Percentiles rank a stretch among this genome's conserved stretches.
Evolutionary conservation across 2,888 invertebrate genomes (phyloP).

Genomic region (Caenorhabditis afra): DNA sequence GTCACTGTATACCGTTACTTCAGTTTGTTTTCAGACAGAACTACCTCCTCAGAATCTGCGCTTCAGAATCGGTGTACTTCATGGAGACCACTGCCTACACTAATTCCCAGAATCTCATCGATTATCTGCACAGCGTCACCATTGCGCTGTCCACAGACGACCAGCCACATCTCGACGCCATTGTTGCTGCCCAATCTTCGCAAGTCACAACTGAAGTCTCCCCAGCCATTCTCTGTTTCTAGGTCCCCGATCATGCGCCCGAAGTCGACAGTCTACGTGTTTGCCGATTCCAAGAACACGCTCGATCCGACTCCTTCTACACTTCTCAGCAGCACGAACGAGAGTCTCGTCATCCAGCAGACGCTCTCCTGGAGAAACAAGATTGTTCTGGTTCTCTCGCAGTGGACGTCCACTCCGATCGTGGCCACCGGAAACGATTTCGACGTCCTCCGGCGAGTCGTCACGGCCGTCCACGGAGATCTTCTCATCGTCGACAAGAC

Average conservation of each 20-base stretch:
- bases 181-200: slow-evolving; percentile 46
- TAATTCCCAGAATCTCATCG: slow-evolving; percentile 15
- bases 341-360: slow-evolving; percentile 50
- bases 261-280: slow-evolving; percentile 49
- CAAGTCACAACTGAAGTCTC: background rate
- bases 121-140: slow-evolving; percentile 41
- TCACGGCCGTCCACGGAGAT: slow-evolving; percentile 61
- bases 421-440: slow-evolving; percentile 42
- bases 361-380: slow-evolving; percentile 59
- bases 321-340: slow-evolving; percentile 27
- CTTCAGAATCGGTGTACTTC: slow-evolving; percentile 45
- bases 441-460: slow-evolving; percentile 57
- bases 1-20: slow-evolving; percentile 41
- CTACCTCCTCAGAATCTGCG: background rate
- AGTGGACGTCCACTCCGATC: slow-evolving; percentile 46
- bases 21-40: background rate
- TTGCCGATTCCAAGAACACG: slow-evolving; percentile 49
- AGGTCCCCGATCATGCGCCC: slow-evolving; percentile 33
- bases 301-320: slow-evolving; percentile 40
- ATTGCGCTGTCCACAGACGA: slow-evolving; percentile 26
- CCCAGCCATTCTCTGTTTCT: background rate
- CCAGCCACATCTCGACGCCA: slow-evolving; percentile 54
- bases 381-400: slow-evolving; percentile 58
- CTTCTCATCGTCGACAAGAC: slow-evolving; percentile 55
- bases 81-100: slow-evolving; percentile 46